Base-by-base conservation (phyloP, 2,888 invertebrate species). In the Pyrgus malvae region DNA sequence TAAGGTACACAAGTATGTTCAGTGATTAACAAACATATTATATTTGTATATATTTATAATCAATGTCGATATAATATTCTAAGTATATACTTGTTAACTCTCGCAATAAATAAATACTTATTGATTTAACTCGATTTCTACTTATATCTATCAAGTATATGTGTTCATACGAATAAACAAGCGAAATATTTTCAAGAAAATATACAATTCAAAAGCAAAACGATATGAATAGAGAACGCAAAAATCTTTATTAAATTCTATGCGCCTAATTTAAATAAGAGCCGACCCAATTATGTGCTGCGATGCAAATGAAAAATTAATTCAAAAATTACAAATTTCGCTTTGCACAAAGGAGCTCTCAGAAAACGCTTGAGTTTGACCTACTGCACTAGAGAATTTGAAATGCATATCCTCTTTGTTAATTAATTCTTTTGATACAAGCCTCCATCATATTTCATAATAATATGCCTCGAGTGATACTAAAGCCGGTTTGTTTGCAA, bases 341-440 rank as follows among this genome's bases (percentile, higher is more conserved):
- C 25, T 25, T 14, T 6, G 31, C 37, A 44, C 45, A 53, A 53
- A 53, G 44, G 25, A 21, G 9, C 29, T 16, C 37, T 29, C 38
- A 4, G 29, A 35, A 45, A 45, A 37, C 17, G 21, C 19, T 35
- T 27, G 9, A 19, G 3, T 53, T n/a, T 53, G 53, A 53, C 53
- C 53, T 37, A 53, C 53, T 53, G 53, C 53, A 38, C 53, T 31
- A 45, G 37, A 38, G 53, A 29, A 53, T 53, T 45, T 45, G 37
- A 29, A 45, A 45, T 17, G 35, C 21, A 51, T 37, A 29, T 38
- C 12, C 25, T 11, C 27, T 53, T 45, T 45, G 45, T 29, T 53
- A 38, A 44, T 53, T 45, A 38, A 45, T 45, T 45, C 35, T 41
- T 50, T 50, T 50, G 41, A 50, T 25, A 9, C 19, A 45, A 53